phyloP scores from a whole-genome alignment of 2,797 vertebrate genomes.

The Sebastes hubbsi region DNA sequence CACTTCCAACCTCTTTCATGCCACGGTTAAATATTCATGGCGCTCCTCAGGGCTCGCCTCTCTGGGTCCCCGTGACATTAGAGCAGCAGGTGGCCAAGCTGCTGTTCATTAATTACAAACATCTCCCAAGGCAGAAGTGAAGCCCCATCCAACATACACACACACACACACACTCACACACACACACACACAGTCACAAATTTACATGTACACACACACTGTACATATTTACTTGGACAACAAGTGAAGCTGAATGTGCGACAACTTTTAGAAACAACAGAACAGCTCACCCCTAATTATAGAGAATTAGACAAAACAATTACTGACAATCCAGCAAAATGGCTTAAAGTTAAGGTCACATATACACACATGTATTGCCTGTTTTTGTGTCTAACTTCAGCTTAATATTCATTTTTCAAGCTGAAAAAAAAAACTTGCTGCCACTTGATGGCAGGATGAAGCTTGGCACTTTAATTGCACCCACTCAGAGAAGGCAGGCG shows the following conservation, averaged over 20 bases:
- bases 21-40: slow-evolving; percentile 72
- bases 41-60: slow-evolving; percentile 53
- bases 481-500: slow-evolving; percentile 59
- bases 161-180: background rate
- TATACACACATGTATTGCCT: background rate
- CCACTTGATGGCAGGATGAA: slow-evolving; percentile 52
- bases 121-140: slow-evolving; percentile 40
- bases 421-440: slow-evolving; percentile 18
- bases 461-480: slow-evolving; percentile 63
- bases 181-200: background rate
- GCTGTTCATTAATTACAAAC: slow-evolving; percentile 72
- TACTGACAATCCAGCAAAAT: background rate
- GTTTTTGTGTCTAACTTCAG: background rate
- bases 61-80: slow-evolving; percentile 74
- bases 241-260: background rate
- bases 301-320: background rate
- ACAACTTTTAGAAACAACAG: slow-evolving; percentile 9
- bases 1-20: slow-evolving; percentile 40
- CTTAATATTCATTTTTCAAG: slow-evolving; percentile 29
- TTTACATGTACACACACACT: background rate
- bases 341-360: background rate
- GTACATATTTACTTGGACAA: background rate
- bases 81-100: slow-evolving; percentile 73
- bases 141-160: background rate
- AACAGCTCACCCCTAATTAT: background rate